phyloP scores from a whole-genome alignment of 2,797 vertebrate genomes.

The Emydoidea blandingii region DNA sequence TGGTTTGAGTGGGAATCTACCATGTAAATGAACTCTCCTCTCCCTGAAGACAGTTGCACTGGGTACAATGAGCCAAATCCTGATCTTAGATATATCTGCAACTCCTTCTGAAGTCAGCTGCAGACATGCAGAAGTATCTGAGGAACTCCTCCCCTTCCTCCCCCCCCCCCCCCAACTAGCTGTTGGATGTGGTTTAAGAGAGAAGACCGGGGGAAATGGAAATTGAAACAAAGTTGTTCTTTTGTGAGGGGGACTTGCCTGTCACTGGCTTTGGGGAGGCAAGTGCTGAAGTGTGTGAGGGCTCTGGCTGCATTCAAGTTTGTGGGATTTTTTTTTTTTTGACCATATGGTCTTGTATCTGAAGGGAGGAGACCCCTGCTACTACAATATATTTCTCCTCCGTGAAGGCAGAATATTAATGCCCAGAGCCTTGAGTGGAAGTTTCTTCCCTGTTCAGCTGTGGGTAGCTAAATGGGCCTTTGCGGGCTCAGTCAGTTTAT shows the following conservation, averaged over 20 bases:
- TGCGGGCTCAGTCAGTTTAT: neutral
- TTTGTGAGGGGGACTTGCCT: neutral
- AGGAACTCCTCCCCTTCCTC: neutral
- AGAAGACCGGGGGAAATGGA: neutral
- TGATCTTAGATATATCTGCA: neutral
- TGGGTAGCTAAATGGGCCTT: neutral
- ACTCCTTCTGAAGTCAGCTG: neutral
- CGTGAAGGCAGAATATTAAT: neutral
- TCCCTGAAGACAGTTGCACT: neutral
- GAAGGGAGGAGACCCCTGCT: neutral
- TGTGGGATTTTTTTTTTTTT: neutral
- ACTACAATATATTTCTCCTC: neutral
- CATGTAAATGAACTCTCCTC: neutral
- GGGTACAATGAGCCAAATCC: neutral
- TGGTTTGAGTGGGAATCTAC: neutral
- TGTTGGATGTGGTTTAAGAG: neutral
- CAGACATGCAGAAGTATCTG: neutral
- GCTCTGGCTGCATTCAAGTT: neutral
- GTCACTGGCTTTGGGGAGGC: neutral
- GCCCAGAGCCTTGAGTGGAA: neutral
- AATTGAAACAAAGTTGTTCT: neutral
- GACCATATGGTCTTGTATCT: neutral
- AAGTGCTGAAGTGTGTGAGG: neutral
- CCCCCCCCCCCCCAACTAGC: accelerated
- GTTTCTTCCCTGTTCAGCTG: neutral